Conservation (phyloP, 2,797 vertebrate species). For the Tapera naevia region DNA sequence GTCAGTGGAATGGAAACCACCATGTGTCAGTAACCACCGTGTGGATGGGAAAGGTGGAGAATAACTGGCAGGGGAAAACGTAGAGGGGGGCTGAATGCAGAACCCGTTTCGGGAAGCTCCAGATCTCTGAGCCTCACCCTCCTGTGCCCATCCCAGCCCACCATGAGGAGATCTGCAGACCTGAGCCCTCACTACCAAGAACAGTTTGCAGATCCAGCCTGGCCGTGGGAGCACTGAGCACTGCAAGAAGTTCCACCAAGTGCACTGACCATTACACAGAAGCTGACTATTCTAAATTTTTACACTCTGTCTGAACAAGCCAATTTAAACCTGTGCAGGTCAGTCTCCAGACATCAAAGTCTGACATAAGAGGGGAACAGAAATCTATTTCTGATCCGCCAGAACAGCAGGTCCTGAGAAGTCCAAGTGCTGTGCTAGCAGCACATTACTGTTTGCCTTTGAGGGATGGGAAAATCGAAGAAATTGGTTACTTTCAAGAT, state of each 20-base stretch:
- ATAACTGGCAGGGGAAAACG: neutral
- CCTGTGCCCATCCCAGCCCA: neutral
- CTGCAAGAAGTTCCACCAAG: neutral
- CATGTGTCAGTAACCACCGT: neutral
- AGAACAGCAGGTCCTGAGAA: conserved; percentile 21
- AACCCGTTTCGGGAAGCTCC: neutral
- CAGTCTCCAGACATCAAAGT: conserved; percentile 12
- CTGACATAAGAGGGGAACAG: conserved; percentile 23
- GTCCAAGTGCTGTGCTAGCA: conserved; percentile 10
- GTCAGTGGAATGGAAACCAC: neutral
- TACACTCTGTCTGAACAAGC: neutral
- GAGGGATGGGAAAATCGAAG: neutral
- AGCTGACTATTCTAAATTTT: neutral
- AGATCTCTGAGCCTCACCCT: neutral
- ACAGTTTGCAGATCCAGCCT: neutral
- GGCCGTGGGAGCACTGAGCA: accelerated
- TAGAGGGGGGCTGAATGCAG: neutral
- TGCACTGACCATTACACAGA: accelerated
- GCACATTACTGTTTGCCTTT: neutral
- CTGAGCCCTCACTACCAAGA: neutral
- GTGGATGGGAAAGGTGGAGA: neutral
- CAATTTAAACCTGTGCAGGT: conserved; percentile 3
- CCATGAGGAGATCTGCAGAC: accelerated
- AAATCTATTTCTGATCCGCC: conserved; percentile 51
- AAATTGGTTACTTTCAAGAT: neutral